Evolutionary conservation across 2,113 vertebrate species (phyloP).

Genomic region (Passer domesticus): DNA sequence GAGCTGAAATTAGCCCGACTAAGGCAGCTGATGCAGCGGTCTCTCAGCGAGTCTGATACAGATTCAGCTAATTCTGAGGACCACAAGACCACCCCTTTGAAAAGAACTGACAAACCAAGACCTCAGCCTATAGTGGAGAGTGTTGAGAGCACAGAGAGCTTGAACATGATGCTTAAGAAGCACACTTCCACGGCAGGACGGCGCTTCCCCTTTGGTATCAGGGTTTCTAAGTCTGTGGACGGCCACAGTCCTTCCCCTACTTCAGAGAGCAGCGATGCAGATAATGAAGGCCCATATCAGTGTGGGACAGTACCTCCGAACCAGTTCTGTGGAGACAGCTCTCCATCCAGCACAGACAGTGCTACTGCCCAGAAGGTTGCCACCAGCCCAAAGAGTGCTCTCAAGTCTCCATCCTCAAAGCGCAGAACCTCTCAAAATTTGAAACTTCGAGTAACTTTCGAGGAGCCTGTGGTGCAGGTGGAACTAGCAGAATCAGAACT

Average conservation of each 20-base stretch:
- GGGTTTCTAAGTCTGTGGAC: constrained; percentile 84
- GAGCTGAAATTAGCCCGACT: constrained; percentile 90
- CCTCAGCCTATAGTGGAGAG: constrained; percentile 87
- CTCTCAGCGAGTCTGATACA: constrained; percentile 90
- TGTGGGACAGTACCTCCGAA: constrained; percentile 44
- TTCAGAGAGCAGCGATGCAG: constrained; percentile 83
- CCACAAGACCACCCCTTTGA: constrained; percentile 74
- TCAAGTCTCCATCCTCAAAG: constrained; percentile 96
- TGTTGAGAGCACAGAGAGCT: constrained; percentile 78
- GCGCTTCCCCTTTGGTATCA: constrained; percentile 84
- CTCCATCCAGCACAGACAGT: constrained; percentile 45
- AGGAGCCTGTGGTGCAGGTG: constrained; percentile 91
- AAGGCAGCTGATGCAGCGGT: constrained; percentile 92
- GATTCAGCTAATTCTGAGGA: constrained; percentile 88
- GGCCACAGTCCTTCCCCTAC: constrained; percentile 87
- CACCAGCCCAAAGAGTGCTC: constrained; percentile 95
- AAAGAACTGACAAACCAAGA: constrained; percentile 82
- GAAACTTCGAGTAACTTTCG: constrained; percentile 96
- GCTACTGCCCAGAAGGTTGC: constrained; percentile 79
- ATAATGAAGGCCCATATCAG: constrained; percentile 73
- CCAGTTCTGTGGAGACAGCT: constrained; percentile 68
- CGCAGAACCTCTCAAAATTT: constrained; percentile 91
- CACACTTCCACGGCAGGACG: constrained; percentile 78
- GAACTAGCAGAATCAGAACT: constrained; percentile 78
- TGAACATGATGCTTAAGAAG: constrained; percentile 84